These are phyloP conservation scores for Eupithecia subumbrata DNA, from an alignment of 2,888 invertebrate species.

Conservation along the genomic window DNA sequence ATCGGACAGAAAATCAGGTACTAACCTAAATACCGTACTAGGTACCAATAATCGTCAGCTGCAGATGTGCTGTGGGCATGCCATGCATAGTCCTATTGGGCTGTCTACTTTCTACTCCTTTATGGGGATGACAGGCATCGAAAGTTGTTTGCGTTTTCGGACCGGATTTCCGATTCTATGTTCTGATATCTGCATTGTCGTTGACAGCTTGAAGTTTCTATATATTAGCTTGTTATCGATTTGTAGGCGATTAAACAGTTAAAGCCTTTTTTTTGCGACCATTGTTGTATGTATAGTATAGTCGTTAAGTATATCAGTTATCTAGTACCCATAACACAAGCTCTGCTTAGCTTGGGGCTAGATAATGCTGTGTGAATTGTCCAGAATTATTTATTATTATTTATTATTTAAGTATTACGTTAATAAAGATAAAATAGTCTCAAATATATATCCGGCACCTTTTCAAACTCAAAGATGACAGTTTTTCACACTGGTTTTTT, in stretches of 20 bases:
- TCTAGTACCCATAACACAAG: no score
- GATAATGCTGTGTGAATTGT: no score
- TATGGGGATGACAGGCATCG: not conserved
- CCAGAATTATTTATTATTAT: no score
- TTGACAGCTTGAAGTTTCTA: not conserved
- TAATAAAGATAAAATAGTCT: not conserved
- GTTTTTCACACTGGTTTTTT: not conserved
- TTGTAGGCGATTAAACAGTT: no score
- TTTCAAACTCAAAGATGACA: no score
- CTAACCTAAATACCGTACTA: constrained; percentile 37
- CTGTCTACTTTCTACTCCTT: not conserved
- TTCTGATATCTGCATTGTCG: not conserved
- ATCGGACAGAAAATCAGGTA: constrained; percentile 92
- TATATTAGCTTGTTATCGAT: not conserved
- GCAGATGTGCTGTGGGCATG: not conserved
- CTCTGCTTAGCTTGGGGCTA: no score
- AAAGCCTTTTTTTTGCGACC: no score
- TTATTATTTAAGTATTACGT: no score
- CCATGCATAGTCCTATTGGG: not conserved
- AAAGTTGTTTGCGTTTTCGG: not conserved
- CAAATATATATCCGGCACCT: not conserved
- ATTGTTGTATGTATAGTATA: no score
- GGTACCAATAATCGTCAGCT: not conserved
- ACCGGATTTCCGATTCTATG: constrained; percentile 1
- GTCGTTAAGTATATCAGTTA: no score